Evolutionary conservation across 2,113 vertebrate species (phyloP), one percentile per base, ranked within the genome.

Genomic region (Oreotragus oreotragus): DNA sequence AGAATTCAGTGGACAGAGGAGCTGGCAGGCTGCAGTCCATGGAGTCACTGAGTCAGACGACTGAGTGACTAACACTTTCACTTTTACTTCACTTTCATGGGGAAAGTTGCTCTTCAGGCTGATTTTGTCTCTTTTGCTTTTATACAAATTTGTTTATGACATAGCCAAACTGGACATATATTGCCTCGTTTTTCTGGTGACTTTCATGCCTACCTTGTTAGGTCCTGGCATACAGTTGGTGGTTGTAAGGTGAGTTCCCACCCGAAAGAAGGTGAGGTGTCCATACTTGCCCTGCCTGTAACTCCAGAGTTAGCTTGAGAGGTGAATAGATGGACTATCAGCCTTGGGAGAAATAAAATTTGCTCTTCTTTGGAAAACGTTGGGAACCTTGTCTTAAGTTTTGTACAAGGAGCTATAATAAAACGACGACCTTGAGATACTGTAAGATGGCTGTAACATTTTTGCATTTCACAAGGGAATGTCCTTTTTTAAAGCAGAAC

Each of bases 201-300:
- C 16, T 51, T 62, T 58, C 10, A 64, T 4, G 77, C 77, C 58
- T 17, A 27, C 9, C 4, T 27, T 27, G 13, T 62, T 17, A 45
- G 19, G 39, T 43, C 33, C 19, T 79, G 62, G 21, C 17, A 33
- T 47, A 53, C 2, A 58, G 43, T 25, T n/a, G 60, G 17, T 47
- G 33, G 62, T n/a, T 49, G 21, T 25, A 55, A 47, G 2, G 39
- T 91, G 76, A 45, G n/a, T 19, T 39, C 62, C 57, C 3, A 36
- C 21, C 9, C 39, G 16, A 17, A 60, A 70, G 25, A 87, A 17
- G 19, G 23, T 53, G 14, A 19, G 10, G 28, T 53, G 1, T 8
- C n/a, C 62, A 0, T 5, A 1, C 33, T 9, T 58, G 43, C 17
- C 45, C 7, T 51, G 4, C 1, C 9, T 43, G 0, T 73, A 39